These are phyloP conservation scores for Hemicordylus capensis DNA, from an alignment of 2,113 vertebrate genomes.

Conservation along the genomic window DNA sequence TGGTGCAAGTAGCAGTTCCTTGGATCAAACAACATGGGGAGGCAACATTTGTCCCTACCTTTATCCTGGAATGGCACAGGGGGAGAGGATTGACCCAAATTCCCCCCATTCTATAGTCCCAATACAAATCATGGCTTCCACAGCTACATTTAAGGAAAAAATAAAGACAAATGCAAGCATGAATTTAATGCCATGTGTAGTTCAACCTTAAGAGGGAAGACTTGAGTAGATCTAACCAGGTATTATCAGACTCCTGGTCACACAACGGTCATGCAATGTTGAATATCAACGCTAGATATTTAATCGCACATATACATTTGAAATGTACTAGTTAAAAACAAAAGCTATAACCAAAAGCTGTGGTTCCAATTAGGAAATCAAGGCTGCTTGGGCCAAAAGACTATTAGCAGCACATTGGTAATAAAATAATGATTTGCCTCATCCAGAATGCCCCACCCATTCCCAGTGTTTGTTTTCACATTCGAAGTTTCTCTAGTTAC, in stretches of 20 bases:
- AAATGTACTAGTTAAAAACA: slow-evolving; percentile 47
- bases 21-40: no score
- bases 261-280: slow-evolving; percentile 31
- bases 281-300: neutral
- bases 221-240: neutral
- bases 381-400: slow-evolving; percentile 64
- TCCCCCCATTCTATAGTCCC: no score
- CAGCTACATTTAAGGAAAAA: no score
- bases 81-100: no score
- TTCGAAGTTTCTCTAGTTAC: slow-evolving; percentile 69
- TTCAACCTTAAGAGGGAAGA: neutral
- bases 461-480: slow-evolving; percentile 74
- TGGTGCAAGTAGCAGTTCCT: no score
- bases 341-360: slow-evolving; percentile 54
- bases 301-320: slow-evolving; percentile 28
- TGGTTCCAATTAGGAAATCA: slow-evolving; percentile 71
- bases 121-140: no score
- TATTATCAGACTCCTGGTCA: neutral
- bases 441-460: slow-evolving; percentile 62
- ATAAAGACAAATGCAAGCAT: no score
- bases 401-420: slow-evolving; percentile 70
- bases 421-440: slow-evolving; percentile 63
- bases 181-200: no score
- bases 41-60: no score
- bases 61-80: no score